phyloP scores from a whole-genome alignment of 2,113 vertebrate genomes.

The Archilochus colubris region DNA sequence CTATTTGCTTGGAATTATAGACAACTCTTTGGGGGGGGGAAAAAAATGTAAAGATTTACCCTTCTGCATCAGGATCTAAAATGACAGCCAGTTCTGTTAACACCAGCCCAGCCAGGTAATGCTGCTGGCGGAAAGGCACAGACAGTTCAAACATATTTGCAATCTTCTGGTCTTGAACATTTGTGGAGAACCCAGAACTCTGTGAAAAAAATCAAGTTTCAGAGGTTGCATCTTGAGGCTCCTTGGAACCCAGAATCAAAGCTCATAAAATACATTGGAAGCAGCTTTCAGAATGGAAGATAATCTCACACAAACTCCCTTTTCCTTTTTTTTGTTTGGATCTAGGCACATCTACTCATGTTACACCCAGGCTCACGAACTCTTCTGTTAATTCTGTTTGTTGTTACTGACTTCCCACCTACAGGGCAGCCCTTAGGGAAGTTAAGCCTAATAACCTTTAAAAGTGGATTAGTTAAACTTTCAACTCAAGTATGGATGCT shows the following conservation, averaged over 20 bases:
- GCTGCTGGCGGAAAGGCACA: constrained; percentile 95
- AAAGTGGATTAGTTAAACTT: constrained; percentile 6
- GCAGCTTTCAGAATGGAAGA: background rate
- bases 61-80: constrained; percentile 95
- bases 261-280: background rate
- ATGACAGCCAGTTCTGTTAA: constrained; percentile 93
- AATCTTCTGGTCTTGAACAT: constrained; percentile 97
- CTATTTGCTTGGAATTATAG: background rate
- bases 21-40: background rate
- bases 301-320: background rate
- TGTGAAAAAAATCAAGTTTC: constrained; percentile 58
- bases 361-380: background rate
- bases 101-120: constrained; percentile 94
- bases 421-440: background rate
- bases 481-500: background rate
- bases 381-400: background rate
- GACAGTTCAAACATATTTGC: constrained; percentile 99
- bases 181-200: constrained; percentile 98
- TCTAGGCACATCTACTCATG: background rate
- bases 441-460: constrained; percentile 19
- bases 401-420: background rate
- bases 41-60: constrained; percentile 77
- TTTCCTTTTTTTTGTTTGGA: background rate
- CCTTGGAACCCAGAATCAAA: background rate
- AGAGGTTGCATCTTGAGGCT: background rate